Evolutionary conservation across 2,113 vertebrate genomes (phyloP).

Genomic region (Pycnonotus jocosus): DNA sequence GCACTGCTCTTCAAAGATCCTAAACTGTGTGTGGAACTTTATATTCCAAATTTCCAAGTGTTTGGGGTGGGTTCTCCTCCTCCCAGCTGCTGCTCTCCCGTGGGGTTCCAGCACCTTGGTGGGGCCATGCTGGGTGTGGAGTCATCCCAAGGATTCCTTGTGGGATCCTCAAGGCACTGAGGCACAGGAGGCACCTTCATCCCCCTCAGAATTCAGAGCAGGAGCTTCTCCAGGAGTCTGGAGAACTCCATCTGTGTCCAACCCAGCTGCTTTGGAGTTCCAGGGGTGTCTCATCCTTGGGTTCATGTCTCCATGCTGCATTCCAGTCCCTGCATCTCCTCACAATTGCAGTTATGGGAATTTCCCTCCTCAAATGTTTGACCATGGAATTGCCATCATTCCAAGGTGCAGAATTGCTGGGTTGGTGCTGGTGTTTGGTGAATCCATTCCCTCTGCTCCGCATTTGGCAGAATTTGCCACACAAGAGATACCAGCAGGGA

Average conservation of each 20-base stretch:
- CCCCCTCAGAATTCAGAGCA: neutral
- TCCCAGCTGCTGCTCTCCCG: fast-evolving
- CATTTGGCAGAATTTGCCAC: neutral
- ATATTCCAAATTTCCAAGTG: neutral
- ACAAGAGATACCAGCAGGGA: neutral
- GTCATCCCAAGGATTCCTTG: neutral
- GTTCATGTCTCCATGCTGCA: neutral
- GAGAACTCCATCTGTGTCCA: fast-evolving
- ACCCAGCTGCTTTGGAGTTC: too few relatives aligned
- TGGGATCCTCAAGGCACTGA: fast-evolving
- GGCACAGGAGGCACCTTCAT: neutral
- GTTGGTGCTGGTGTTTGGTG: neutral
- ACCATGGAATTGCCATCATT: fast-evolving
- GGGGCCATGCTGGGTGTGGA: fast-evolving
- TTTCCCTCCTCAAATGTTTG: neutral
- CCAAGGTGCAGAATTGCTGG: neutral
- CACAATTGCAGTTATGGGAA: neutral
- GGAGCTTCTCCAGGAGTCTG: neutral
- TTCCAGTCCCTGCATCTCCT: neutral
- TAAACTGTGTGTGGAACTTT: neutral
- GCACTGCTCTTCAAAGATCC: neutral
- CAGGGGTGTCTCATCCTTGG: neutral
- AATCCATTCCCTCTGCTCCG: neutral
- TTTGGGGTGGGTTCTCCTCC: neutral
- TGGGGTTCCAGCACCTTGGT: neutral